Percentiles rank a stretch among this genome's conserved stretches.
Evolutionary conservation across 64 coral and sea anemone genomes (phyloP).

Genomic region (Montipora capricornis): DNA sequence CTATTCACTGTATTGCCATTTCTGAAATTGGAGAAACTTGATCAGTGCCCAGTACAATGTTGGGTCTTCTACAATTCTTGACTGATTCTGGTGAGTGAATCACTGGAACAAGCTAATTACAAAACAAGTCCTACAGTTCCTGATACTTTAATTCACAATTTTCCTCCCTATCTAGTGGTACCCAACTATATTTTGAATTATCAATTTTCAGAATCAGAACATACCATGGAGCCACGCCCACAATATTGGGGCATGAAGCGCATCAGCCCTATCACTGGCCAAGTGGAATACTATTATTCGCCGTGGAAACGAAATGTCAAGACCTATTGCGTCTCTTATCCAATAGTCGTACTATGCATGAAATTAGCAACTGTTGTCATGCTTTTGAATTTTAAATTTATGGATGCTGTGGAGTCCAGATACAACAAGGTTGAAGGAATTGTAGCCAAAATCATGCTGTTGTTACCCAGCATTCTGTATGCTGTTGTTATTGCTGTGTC

Average conservation of each 20-base stretch:
- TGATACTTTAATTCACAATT: not conserved
- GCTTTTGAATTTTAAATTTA: slow-evolving; percentile 83
- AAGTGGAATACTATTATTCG: slow-evolving; percentile 81
- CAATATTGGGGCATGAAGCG: slow-evolving; percentile 82
- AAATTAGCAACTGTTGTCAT: slow-evolving; percentile 79
- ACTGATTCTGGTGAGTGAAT: no score
- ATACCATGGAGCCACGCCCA: slow-evolving; percentile 86
- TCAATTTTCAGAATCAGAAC: slow-evolving; percentile 59
- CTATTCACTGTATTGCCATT: no score
- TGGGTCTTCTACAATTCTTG: no score
- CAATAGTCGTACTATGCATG: slow-evolving; percentile 86
- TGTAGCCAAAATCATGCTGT: slow-evolving; percentile 80
- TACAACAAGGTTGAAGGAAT: slow-evolving; percentile 81
- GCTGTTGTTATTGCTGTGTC: slow-evolving; percentile 86
- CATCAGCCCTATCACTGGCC: slow-evolving; percentile 88
- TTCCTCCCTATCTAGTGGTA: not conserved
- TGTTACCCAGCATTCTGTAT: slow-evolving; percentile 82
- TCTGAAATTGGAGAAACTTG: no score
- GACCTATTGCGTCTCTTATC: slow-evolving; percentile 82
- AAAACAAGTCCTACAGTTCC: no score
- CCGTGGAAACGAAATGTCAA: slow-evolving; percentile 85
- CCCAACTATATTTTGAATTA: not conserved
- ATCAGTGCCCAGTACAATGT: no score
- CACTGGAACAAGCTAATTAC: no score
- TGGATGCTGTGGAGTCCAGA: slow-evolving; percentile 73